phyloP scores from a whole-genome alignment of 2,888 invertebrate species.

The Leptarthrus brevirostris region DNA sequence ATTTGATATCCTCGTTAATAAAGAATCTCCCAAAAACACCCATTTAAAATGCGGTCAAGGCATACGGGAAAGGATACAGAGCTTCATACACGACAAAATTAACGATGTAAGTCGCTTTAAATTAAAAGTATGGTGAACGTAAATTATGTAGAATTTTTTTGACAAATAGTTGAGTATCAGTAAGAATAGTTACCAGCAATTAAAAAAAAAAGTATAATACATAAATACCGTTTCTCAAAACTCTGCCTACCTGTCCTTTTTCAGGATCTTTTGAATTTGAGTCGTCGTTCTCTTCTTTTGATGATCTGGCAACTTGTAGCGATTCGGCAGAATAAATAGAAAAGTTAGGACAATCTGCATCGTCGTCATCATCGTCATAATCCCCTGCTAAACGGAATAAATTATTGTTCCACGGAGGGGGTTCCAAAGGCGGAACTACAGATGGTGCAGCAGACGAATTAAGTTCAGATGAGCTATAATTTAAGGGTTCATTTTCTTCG shows the following conservation, averaged over 20 bases:
- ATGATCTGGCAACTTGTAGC: constrained; percentile 70
- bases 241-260: constrained; percentile 58
- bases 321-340: constrained; percentile 86
- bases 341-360: constrained; percentile 85
- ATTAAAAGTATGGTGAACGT: no score
- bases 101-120: no score
- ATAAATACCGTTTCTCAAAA: constrained; percentile 7
- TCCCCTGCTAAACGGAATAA: constrained; percentile 63
- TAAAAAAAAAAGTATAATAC: background rate
- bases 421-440: constrained; percentile 63
- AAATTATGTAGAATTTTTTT: no score
- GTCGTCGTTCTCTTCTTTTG: constrained; percentile 56
- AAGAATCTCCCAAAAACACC: no score
- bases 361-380: constrained; percentile 66
- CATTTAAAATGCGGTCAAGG: no score
- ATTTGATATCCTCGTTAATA: no score
- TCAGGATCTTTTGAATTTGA: constrained; percentile 53
- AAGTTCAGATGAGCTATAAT: background rate
- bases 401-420: constrained; percentile 61
- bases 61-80: no score
- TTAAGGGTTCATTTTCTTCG: background rate
- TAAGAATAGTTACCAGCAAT: constrained; percentile 60
- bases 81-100: no score
- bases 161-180: no score
- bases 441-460: constrained; percentile 55